Evolutionary conservation across 1,140 invertebrate species (phyloP).

Genomic region (Macrostomum lignano): DNA sequence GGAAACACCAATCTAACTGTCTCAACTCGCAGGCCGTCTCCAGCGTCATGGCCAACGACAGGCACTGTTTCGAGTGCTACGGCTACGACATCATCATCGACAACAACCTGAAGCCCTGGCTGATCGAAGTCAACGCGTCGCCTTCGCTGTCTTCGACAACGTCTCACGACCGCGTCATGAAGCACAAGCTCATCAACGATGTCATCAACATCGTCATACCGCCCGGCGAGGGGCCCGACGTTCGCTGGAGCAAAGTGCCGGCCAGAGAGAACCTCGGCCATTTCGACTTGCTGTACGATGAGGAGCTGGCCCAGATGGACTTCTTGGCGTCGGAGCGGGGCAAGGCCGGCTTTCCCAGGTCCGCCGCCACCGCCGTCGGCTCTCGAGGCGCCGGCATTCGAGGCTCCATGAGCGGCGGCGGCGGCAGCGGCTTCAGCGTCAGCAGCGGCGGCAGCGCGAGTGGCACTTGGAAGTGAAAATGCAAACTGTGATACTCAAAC

Average conservation of each 20-base stretch:
- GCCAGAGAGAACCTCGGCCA: background rate
- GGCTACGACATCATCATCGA: slow-evolving; percentile 30
- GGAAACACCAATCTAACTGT: too few relatives aligned
- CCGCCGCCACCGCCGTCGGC: too few relatives aligned
- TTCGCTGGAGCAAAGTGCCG: slow-evolving; percentile 1
- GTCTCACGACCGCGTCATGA: slow-evolving; percentile 70
- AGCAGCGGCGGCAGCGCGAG: too few relatives aligned
- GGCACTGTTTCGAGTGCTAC: slow-evolving; percentile 29
- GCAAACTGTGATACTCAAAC: too few relatives aligned
- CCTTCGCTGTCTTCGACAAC: slow-evolving; percentile 75
- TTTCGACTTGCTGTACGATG: slow-evolving; percentile 4
- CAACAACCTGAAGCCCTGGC: slow-evolving; percentile 27
- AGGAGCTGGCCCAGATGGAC: background rate
- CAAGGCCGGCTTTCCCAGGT: too few relatives aligned
- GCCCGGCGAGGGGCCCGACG: slow-evolving; percentile 36
- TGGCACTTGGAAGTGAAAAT: too few relatives aligned
- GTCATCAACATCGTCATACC: slow-evolving; percentile 65
- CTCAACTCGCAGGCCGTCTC: too few relatives aligned
- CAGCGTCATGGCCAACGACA: slow-evolving; percentile 25
- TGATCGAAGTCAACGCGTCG: slow-evolving; percentile 49
- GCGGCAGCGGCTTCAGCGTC: too few relatives aligned
- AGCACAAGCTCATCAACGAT: slow-evolving; percentile 77
- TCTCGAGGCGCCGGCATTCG: too few relatives aligned
- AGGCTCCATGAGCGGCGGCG: too few relatives aligned
- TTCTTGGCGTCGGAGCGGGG: background rate